These are phyloP conservation scores for Nymphalis io DNA, from an alignment of 1,140 invertebrate species.

Conservation along the genomic window DNA sequence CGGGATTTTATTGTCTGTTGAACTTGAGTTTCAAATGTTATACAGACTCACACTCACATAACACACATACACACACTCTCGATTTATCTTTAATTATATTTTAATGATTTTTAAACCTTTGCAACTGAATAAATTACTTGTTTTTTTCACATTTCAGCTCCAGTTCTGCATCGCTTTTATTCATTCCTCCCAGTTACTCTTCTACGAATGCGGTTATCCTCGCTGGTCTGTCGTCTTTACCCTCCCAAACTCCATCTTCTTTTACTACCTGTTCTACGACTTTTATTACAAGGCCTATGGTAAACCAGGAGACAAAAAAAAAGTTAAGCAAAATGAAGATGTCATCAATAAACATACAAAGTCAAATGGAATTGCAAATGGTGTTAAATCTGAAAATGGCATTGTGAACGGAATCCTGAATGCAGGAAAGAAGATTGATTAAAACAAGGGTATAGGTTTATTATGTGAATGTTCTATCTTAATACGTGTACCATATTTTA, in stretches of 20 bases:
- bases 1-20: no score
- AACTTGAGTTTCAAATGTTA: not conserved
- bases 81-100: no score
- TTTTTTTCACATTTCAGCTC: conserved; percentile 83
- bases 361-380: conserved; percentile 31
- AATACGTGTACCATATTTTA: conserved; percentile 4
- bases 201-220: conserved; percentile 93
- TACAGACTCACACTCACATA: no score
- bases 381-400: conserved; percentile 30
- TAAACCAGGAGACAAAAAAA: conserved; percentile 53
- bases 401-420: conserved; percentile 26
- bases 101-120: no score
- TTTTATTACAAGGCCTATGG: conserved; percentile 89
- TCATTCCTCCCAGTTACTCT: conserved; percentile 90
- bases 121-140: no score
- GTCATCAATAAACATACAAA: conserved; percentile 34
- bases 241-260: conserved; percentile 90
- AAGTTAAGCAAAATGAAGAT: conserved; percentile 14
- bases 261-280: conserved; percentile 89
- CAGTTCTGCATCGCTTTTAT: conserved; percentile 90
- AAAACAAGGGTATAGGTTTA: conserved; percentile 11
- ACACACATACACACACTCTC: no score
- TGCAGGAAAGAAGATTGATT: conserved; percentile 38
- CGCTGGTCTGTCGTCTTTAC: conserved; percentile 86
- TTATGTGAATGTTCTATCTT: not conserved